These are phyloP conservation scores for Platorchestia sp. DNA, from an alignment of 1,140 invertebrate genomes.

Conservation along the genomic window DNA sequence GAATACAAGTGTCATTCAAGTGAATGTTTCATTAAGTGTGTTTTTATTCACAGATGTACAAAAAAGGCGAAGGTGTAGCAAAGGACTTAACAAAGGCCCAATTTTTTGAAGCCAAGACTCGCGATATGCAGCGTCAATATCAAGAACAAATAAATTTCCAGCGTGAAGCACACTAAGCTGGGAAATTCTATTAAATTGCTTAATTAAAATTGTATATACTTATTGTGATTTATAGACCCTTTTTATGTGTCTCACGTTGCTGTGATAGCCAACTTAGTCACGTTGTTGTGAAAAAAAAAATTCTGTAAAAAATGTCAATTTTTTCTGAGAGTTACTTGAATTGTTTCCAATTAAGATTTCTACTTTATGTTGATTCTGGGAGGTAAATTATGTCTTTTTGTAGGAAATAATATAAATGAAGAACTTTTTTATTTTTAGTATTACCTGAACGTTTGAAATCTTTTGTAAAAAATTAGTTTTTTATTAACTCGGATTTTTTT, in stretches of 20 bases:
- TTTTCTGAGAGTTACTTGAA: neutral
- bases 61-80: slow-evolving; percentile 22
- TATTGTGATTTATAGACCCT: neutral
- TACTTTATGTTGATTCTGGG: neutral
- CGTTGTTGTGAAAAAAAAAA: neutral
- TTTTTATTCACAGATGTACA: slow-evolving; percentile 36
- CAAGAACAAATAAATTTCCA: slow-evolving; percentile 20
- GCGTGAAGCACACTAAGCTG: neutral
- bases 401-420: neutral
- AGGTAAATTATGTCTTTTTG: no score
- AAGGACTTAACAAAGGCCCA: slow-evolving; percentile 21
- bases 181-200: neutral
- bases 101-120: slow-evolving; percentile 37
- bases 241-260: neutral
- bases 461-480: neutral
- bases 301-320: neutral
- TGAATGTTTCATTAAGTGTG: neutral
- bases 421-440: neutral
- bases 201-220: neutral
- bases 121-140: slow-evolving; percentile 1
- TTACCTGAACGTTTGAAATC: neutral
- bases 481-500: neutral
- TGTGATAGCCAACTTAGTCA: slow-evolving; percentile 1
- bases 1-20: neutral
- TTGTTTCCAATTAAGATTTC: neutral